These are phyloP conservation scores for Oryzias celebensis DNA, from an alignment of 2,113 vertebrate species.

Conservation along the genomic window DNA sequence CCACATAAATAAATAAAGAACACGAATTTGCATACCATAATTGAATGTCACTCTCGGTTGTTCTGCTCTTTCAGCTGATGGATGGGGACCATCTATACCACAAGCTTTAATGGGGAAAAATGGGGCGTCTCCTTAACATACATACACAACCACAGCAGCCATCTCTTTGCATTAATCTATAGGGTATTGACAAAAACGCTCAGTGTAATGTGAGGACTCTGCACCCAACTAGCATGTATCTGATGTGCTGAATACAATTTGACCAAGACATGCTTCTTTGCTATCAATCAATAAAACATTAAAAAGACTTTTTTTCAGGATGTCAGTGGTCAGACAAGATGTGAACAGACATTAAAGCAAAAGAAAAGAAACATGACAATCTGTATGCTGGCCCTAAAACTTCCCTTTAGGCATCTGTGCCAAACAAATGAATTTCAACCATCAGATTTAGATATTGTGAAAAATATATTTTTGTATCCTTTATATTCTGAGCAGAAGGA, in stretches of 20 bases:
- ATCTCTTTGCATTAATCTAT: constrained; percentile 42
- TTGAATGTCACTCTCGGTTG: constrained; percentile 76
- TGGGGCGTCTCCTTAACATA: constrained; percentile 1
- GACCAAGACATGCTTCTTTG: constrained; percentile 6
- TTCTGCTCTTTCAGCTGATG: constrained; percentile 68
- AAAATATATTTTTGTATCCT: too few relatives aligned
- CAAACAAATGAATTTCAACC: too few relatives aligned
- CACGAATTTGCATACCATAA: constrained; percentile 73
- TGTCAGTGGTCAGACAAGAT: background rate
- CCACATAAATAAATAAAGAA: constrained; percentile 68
- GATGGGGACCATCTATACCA: constrained; percentile 45
- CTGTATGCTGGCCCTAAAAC: background rate
- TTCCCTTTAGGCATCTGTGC: too few relatives aligned
- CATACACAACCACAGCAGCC: constrained; percentile 18
- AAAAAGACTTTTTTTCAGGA: constrained; percentile 23
- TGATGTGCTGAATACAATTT: constrained; percentile 14
- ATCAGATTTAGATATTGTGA: too few relatives aligned
- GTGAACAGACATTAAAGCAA: constrained; percentile 9
- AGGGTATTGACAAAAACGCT: constrained; percentile 34
- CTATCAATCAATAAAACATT: constrained; percentile 15
- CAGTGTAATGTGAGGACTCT: constrained; percentile 14
- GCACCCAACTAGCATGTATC: constrained; percentile 8
- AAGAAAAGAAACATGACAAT: background rate
- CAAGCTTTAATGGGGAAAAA: constrained; percentile 17
- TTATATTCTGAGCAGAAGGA: background rate